Conservation (phyloP, 2,888 invertebrate species). For the Scelioninae gen. 1 region DNA sequence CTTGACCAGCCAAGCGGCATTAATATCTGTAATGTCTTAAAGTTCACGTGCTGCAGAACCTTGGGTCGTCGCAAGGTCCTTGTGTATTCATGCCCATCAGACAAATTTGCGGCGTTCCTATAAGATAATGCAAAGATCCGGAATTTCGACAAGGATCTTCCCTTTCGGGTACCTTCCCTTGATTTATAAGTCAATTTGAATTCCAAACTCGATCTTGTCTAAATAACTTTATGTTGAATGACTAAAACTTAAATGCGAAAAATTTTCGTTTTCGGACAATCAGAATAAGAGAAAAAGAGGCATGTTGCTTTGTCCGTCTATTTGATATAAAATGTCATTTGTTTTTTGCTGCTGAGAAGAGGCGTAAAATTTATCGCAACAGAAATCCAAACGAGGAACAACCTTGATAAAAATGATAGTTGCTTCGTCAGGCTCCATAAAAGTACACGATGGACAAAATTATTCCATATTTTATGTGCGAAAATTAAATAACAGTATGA, state of each 20-base stretch:
- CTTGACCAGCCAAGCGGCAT: conserved; percentile 42
- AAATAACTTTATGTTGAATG: too few relatives aligned
- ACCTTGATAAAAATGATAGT: conserved; percentile 37
- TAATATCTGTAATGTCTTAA: conserved; percentile 47
- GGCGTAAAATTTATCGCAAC: conserved; percentile 24
- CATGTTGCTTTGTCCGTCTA: background rate
- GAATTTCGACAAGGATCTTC: conserved; percentile 1
- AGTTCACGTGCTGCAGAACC: conserved; percentile 39
- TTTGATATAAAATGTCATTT: background rate
- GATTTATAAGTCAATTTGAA: conserved; percentile 13
- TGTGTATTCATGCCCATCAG: background rate
- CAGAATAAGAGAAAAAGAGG: too few relatives aligned
- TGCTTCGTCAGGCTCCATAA: conserved; percentile 16
- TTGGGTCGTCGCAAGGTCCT: conserved; percentile 42
- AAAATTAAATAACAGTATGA: background rate
- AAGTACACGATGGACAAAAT: conserved; percentile 9
- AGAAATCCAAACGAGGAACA: conserved; percentile 42
- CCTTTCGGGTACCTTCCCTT: conserved; percentile 2
- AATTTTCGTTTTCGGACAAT: too few relatives aligned
- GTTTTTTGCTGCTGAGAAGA: background rate
- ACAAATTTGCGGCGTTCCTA: conserved; percentile 22
- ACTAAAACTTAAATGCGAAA: too few relatives aligned
- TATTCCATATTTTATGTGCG: conserved; percentile 9
- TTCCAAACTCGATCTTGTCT: background rate
- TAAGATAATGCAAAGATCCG: conserved; percentile 9